Conservation (phyloP, 2,888 invertebrate species). For the Gandaritis pyraliata region DNA sequence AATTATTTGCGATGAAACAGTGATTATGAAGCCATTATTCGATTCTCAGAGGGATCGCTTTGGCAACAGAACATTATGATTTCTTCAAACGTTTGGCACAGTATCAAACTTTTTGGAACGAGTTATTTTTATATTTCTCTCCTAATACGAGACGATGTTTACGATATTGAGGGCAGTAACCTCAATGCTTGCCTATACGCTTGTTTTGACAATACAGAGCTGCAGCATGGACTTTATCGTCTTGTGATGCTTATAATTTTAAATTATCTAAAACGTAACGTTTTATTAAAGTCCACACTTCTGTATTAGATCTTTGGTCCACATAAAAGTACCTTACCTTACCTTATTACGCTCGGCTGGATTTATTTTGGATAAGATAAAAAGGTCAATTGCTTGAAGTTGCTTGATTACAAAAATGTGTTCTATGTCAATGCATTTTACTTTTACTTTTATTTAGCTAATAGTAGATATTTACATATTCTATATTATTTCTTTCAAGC, state of each 20-base stretch:
- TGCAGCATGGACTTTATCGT: constrained; percentile 19
- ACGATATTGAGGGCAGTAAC: constrained; percentile 61
- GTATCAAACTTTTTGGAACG: constrained; percentile 29
- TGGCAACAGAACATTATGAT: constrained; percentile 31
- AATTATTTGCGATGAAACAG: constrained; percentile 29
- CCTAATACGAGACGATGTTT: constrained; percentile 59
- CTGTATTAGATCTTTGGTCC: no score
- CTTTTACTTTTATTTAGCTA: no score
- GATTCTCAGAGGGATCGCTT: constrained; percentile 9
- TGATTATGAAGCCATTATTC: constrained; percentile 27
- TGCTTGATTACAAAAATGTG: no score
- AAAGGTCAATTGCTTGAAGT: no score
- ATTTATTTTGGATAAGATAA: no score
- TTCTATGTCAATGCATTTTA: no score
- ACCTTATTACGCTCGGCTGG: no score
- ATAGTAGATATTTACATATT: no score
- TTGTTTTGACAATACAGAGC: constrained; percentile 30
- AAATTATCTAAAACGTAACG: constrained; percentile 7
- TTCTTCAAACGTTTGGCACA: constrained; percentile 44
- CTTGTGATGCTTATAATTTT: constrained; percentile 1
- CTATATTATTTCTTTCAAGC: not conserved
- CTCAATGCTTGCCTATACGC: constrained; percentile 36
- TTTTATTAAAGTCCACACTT: no score
- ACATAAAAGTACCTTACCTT: no score
- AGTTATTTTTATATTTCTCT: constrained; percentile 54